phyloP scores from a whole-genome alignment of 53 echinoderm and acorn worm species.

The Henricia sp. region DNA sequence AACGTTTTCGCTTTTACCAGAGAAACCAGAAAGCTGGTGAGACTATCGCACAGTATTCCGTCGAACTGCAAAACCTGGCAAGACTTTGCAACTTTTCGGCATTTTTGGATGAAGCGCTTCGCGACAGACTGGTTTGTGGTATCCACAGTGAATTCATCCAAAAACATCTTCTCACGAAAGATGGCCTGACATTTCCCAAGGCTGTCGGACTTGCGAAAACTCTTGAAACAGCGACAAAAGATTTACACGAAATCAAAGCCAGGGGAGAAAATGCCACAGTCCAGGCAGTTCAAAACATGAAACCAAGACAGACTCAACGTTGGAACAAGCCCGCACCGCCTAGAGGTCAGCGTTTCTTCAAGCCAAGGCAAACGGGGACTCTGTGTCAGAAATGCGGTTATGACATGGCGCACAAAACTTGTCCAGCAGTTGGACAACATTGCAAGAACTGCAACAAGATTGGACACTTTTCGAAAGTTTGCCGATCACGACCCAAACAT shows the following conservation, averaged over 20 bases:
- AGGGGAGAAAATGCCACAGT: not conserved
- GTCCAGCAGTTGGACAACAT: conserved; percentile 60
- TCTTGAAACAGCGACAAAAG: conserved; percentile 15
- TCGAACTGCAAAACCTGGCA: not conserved
- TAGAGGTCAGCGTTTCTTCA: not conserved
- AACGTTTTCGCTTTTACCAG: conserved; percentile 20
- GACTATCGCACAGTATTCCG: not conserved
- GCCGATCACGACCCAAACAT: conserved; percentile 14
- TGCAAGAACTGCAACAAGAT: conserved; percentile 52
- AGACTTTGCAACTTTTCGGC: conserved; percentile 6
- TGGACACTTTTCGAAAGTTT: conserved; percentile 45
- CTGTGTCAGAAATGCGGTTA: conserved; percentile 15
- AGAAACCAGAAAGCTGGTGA: not conserved
- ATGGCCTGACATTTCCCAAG: conserved; percentile 14
- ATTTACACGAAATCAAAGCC: not conserved
- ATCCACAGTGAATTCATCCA: not conserved
- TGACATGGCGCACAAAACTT: conserved; percentile 9
- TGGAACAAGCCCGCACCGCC: not conserved
- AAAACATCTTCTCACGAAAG: conserved; percentile 26
- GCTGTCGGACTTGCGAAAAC: not conserved
- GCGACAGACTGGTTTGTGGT: conserved; percentile 30
- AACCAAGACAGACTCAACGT: not conserved
- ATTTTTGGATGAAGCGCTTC: conserved; percentile 23
- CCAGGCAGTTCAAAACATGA: not conserved
- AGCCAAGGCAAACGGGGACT: not conserved